phyloP scores from a whole-genome alignment of 2,888 invertebrate species.

The Tuberolachnus salignus region DNA sequence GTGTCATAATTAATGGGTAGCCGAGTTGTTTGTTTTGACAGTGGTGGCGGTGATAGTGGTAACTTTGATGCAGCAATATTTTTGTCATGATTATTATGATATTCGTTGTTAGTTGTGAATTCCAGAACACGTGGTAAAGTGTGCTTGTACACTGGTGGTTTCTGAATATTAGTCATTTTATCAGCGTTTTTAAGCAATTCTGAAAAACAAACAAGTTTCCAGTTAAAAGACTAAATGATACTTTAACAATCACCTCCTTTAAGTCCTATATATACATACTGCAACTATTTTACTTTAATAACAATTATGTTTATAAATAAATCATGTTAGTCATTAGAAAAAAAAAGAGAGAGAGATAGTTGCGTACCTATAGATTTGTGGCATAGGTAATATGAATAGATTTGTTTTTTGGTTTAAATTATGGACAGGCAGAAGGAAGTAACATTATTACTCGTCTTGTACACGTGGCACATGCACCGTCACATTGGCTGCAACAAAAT shows the following conservation, averaged over 20 bases:
- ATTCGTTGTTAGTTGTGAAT: slow-evolving; percentile 24
- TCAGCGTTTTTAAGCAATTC: slow-evolving; percentile 28
- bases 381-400: slow-evolving; percentile 56
- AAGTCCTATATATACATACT: neutral
- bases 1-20: neutral
- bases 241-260: neutral
- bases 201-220: slow-evolving; percentile 29
- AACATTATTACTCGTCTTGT: slow-evolving; percentile 59
- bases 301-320: slow-evolving; percentile 37
- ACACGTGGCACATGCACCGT: slow-evolving; percentile 61
- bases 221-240: neutral
- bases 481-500: slow-evolving; percentile 60
- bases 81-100: neutral
- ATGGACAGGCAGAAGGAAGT: slow-evolving; percentile 59
- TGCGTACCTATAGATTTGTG: slow-evolving; percentile 55
- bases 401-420: slow-evolving; percentile 58
- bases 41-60: neutral
- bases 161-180: slow-evolving; percentile 46
- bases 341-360: slow-evolving; percentile 37
- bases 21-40: neutral
- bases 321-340: slow-evolving; percentile 43
- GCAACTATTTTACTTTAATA: neutral
- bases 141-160: slow-evolving; percentile 42
- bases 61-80: neutral
- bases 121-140: slow-evolving; percentile 39